Percentiles rank a stretch among this genome's conserved stretches.
Conservation (phyloP, 2,888 invertebrate species). For the Hirtodrosophila histrioides region DNA sequence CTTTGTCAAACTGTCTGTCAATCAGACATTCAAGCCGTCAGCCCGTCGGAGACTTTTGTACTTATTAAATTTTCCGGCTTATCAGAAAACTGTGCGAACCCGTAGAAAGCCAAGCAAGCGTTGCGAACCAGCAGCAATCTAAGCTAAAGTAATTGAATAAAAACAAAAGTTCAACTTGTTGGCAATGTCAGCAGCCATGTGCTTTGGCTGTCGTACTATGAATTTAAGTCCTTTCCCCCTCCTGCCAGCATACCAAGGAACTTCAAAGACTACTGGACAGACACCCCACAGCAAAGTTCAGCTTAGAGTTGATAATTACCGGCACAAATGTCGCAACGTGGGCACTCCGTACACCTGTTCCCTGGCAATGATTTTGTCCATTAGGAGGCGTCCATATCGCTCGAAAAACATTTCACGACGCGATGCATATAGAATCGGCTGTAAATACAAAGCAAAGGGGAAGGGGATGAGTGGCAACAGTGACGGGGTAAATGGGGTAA, state of each 20-base stretch:
- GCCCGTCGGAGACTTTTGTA: slow-evolving; percentile 45
- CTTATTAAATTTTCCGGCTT: slow-evolving; percentile 73
- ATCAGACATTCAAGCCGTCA: slow-evolving; percentile 30
- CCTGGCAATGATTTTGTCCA: slow-evolving; percentile 81
- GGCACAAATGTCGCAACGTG: slow-evolving; percentile 90
- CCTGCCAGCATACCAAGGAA: no score
- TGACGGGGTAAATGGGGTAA: not conserved
- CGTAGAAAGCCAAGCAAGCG: slow-evolving; percentile 56
- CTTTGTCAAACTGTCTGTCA: slow-evolving; percentile 65
- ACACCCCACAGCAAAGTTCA: slow-evolving; percentile 31
- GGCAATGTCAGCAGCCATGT: slow-evolving; percentile 47
- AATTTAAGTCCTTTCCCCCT: slow-evolving; percentile 20
- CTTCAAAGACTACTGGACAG: slow-evolving; percentile 19
- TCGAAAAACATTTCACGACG: slow-evolving; percentile 82
- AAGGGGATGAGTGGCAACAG: not conserved
- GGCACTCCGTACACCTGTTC: slow-evolving; percentile 84
- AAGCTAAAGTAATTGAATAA: slow-evolving; percentile 75
- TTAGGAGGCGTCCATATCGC: slow-evolving; percentile 81
- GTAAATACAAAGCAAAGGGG: slow-evolving; percentile 41
- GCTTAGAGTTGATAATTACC: slow-evolving; percentile 78
- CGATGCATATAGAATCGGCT: slow-evolving; percentile 76
- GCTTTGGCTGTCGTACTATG: slow-evolving; percentile 30
- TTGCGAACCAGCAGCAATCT: slow-evolving; percentile 53
- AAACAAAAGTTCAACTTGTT: slow-evolving; percentile 65
- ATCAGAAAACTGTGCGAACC: slow-evolving; percentile 54